Evolutionary conservation across 2,113 vertebrate species (phyloP).

Genomic region (Apodemus speciosus): DNA sequence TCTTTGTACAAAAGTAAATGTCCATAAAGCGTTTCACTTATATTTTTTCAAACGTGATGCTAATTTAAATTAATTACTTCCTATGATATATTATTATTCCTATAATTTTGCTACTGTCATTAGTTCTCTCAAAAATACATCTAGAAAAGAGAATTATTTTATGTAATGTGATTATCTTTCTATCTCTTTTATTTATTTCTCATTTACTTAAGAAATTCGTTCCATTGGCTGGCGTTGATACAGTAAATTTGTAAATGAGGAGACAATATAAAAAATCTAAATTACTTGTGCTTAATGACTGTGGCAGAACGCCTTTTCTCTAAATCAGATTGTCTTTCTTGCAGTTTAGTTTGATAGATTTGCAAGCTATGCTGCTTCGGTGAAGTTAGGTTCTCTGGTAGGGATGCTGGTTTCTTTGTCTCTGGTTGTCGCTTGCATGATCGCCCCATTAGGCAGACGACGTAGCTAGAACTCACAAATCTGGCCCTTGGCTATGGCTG

Average conservation of each 20-base stretch:
- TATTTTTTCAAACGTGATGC: constrained; percentile 84
- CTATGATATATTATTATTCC: constrained; percentile 85
- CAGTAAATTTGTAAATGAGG: constrained; percentile 93
- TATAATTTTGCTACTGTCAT: constrained; percentile 86
- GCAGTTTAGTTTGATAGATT: constrained; percentile 93
- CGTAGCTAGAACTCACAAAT: constrained; percentile 93
- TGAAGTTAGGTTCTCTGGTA: constrained; percentile 90
- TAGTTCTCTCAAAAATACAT: constrained; percentile 87
- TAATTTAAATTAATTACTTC: constrained; percentile 90
- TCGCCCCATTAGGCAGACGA: constrained; percentile 98
- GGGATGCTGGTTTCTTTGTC: constrained; percentile 94
- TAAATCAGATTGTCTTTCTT: constrained; percentile 95
- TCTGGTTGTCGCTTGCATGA: constrained; percentile 95
- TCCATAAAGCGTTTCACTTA: constrained; percentile 75
- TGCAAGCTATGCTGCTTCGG: constrained; percentile 87
- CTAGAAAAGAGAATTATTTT: constrained; percentile 88
- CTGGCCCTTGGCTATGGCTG: constrained; percentile 90
- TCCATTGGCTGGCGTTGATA: constrained; percentile 93
- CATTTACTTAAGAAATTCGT: constrained; percentile 95
- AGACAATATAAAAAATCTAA: constrained; percentile 91
- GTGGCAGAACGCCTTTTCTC: constrained; percentile 92
- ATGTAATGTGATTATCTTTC: constrained; percentile 91
- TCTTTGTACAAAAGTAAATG: constrained; percentile 72
- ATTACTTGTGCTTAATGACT: constrained; percentile 96
- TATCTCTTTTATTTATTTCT: constrained; percentile 94